A percentile compares a stretch with the other conserved stretches of the same genome.
These are phyloP conservation scores for Ispidina picta DNA, from an alignment of 2,797 vertebrate species.

Conservation along the genomic window DNA sequence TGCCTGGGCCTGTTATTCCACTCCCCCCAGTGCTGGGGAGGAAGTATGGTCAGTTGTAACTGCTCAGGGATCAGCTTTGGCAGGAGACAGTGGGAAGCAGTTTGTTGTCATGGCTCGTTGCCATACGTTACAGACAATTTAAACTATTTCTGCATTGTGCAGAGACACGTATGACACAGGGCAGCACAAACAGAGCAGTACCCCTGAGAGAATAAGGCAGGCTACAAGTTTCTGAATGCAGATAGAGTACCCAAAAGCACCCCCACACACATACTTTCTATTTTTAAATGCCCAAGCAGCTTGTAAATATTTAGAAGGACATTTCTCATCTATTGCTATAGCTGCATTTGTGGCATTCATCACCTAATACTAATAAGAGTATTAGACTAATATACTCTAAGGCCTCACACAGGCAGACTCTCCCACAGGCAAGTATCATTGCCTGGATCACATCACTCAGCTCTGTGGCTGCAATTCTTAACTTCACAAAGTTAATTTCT, in stretches of 20 bases:
- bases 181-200: not conserved
- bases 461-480: not conserved
- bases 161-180: fast-evolving
- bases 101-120: not conserved
- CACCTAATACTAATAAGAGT: not conserved
- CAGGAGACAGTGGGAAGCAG: not conserved
- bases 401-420: not conserved
- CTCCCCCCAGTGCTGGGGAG: fast-evolving
- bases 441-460: not conserved
- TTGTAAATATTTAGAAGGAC: not conserved
- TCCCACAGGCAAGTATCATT: not conserved
- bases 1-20: fast-evolving
- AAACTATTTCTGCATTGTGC: not conserved
- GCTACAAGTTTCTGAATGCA: not conserved
- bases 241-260: not conserved
- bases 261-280: not conserved
- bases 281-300: not conserved
- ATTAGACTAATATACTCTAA: not conserved
- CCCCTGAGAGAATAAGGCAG: not conserved
- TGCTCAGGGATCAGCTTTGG: not conserved
- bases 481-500: not conserved
- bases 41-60: not conserved
- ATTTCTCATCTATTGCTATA: not conserved
- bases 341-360: not conserved
- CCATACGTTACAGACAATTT: not conserved